phyloP scores from a whole-genome alignment of 1,140 invertebrate genomes.

The Gonioctena quinquepunctata region DNA sequence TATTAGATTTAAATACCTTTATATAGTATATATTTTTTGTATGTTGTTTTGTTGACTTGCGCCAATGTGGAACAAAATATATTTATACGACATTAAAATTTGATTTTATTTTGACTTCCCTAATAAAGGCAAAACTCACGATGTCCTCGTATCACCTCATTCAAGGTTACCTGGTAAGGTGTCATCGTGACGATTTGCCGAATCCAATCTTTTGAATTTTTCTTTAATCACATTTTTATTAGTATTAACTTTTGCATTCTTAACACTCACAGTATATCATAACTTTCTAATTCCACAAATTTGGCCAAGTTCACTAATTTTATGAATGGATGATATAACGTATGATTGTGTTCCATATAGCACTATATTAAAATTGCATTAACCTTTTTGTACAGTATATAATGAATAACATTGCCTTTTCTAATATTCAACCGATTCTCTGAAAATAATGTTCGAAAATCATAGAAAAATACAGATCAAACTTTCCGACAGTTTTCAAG shows the following conservation, averaged over 20 bases:
- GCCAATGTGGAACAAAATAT: conserved; percentile 56
- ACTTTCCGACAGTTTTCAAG: background rate
- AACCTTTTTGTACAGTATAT: conserved; percentile 28
- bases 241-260: conserved; percentile 25
- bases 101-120: conserved; percentile 13
- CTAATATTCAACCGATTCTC: background rate
- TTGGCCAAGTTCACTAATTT: conserved; percentile 46
- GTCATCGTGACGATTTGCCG: background rate
- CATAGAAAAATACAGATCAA: background rate
- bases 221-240: conserved; percentile 15
- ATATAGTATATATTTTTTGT: conserved; percentile 53
- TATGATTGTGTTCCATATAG: conserved; percentile 39
- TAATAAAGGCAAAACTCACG: background rate
- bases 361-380: conserved; percentile 41
- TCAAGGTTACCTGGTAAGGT: background rate
- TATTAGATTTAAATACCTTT: conserved; percentile 48
- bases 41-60: conserved; percentile 56
- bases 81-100: conserved; percentile 50
- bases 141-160: background rate
- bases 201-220: background rate
- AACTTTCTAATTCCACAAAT: conserved; percentile 44
- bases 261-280: conserved; percentile 20
- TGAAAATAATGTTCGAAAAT: background rate
- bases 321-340: conserved; percentile 34
- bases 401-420: conserved; percentile 24